Base-by-base conservation (phyloP, 2,797 vertebrate genomes). In the Cercopithecus diana region DNA sequence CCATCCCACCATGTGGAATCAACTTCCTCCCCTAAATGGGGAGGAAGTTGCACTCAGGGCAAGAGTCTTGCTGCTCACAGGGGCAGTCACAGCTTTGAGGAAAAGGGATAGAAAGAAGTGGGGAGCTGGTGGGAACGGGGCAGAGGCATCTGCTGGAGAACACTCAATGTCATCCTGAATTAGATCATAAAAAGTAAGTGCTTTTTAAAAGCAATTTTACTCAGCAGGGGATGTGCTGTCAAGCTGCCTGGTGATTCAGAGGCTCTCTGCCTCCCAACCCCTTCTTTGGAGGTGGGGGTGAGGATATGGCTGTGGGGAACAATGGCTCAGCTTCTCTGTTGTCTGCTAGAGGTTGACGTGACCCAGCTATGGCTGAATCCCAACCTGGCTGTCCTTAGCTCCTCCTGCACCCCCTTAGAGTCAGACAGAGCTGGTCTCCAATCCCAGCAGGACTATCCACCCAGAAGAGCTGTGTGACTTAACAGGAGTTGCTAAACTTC, bases 161-260 rank as follows among this genome's bases (percentile, higher is more conserved):
- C 89, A 39, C 89, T 98, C 98, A 97, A 94, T 97, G 97, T 98
- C 93, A 50, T 94, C 96, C 94, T 96, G 98, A 99, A 99, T 99
- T 97, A 98, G 98, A 96, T 97, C 94, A 97, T 98, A 98, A 98
- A 98, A 98, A 96, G 93, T 95, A 98, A 98, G 97, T 97, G 98
- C 98, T 98, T 98, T 99, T 98, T 98, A 98, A 98, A 98, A 97
- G 98, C 98, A 93, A 14, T 97, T 98, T 97, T 98, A 90, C 93
- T 85, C 96, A 52, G 96, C 48, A 80, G 96, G 97, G 67, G 41
- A 94, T 93, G 95, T 87, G 36, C 93, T 98, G 97, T 97, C 96
- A 92, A 41, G 77, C 94, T 95, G 95, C 95, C 92, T 43, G n/a
- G 92, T 98, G 98, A 98, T 98, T 98, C 97, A 98, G 96, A 96